Evolutionary conservation across 2,113 vertebrate species (phyloP), one percentile per base, ranked within the genome.

Genomic region (Eublepharis macularius): DNA sequence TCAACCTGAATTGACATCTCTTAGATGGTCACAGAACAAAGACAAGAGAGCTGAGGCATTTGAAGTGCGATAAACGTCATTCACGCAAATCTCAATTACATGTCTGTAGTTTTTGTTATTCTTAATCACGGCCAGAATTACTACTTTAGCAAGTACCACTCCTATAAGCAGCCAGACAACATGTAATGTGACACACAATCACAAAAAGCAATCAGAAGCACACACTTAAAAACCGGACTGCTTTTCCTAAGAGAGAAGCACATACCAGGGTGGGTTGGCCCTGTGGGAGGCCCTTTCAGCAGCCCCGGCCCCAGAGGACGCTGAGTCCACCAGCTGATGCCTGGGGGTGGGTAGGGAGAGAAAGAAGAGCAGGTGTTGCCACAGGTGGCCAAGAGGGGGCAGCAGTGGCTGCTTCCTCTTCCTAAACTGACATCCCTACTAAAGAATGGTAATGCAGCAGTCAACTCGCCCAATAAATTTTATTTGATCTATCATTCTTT

Each of bases 21-120:
- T 97, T 98, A 97, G 97, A 98, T 94, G 97, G 96, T 86, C 91
- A 90, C 90, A 95, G 96, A 96, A 97, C 96, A 98, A 97, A 98
- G 97, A 93, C 89, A 89, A 87, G 94, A 90, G 84, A 95, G 95
- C 97, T 94, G 95, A 96, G 95, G 95, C 93, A 92, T 96, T 97
- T 96, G 95, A 97, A 96, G 97, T 96, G 96, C 97, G 96, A 97
- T 97, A 96, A 94, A 95, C 95, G 93, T 93, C 94, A 95, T 90
- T 95, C 94, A 94, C 95, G 96, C 95, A 95, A 93, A 94, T 94
- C 95, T 95, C 95, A 93, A 95, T 96, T 95, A 91, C n/a, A 84
- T 90, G 88, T 95, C 94, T 95, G 94, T 89, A 87, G 95, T 87
- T 93, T 90, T 91, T 95, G 89, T 94, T 96, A 92, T 94, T 95